Evolutionary conservation across 2,797 vertebrate genomes (phyloP).

Genomic region (Periparus ater): DNA sequence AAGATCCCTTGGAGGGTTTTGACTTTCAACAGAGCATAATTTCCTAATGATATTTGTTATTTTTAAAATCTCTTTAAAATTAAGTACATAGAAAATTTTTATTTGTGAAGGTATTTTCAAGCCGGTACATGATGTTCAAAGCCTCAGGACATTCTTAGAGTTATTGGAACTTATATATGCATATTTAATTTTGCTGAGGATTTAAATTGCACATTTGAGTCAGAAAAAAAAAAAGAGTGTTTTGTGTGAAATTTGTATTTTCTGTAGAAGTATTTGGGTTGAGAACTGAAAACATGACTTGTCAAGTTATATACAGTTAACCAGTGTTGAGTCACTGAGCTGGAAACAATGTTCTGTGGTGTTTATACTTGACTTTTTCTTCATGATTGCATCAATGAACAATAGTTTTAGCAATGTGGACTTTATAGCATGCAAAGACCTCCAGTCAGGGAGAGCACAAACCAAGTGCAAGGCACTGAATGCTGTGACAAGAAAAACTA

Average conservation of each 20-base stretch:
- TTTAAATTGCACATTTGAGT: background rate
- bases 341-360: slow-evolving; percentile 66
- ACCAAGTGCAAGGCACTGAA: slow-evolving; percentile 28
- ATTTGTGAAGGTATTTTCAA: background rate
- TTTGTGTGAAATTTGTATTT: background rate
- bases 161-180: background rate
- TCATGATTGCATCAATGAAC: slow-evolving; percentile 75
- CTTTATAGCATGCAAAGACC: slow-evolving; percentile 61
- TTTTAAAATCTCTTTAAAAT: background rate
- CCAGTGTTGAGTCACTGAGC: slow-evolving; percentile 51
- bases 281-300: slow-evolving; percentile 35
- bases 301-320: slow-evolving; percentile 62
- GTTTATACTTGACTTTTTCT: slow-evolving; percentile 75
- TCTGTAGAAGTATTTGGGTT: background rate
- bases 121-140: background rate
- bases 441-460: slow-evolving; percentile 51
- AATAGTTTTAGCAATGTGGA: slow-evolving; percentile 64
- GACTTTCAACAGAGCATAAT: background rate
- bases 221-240: background rate
- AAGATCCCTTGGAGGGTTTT: background rate
- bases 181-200: background rate
- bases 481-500: slow-evolving; percentile 13
- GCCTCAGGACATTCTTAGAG: background rate
- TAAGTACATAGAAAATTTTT: background rate
- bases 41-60: background rate